These are phyloP conservation scores for Myocastor coypus DNA, from an alignment of 2,113 vertebrate genomes.

Conservation along the genomic window DNA sequence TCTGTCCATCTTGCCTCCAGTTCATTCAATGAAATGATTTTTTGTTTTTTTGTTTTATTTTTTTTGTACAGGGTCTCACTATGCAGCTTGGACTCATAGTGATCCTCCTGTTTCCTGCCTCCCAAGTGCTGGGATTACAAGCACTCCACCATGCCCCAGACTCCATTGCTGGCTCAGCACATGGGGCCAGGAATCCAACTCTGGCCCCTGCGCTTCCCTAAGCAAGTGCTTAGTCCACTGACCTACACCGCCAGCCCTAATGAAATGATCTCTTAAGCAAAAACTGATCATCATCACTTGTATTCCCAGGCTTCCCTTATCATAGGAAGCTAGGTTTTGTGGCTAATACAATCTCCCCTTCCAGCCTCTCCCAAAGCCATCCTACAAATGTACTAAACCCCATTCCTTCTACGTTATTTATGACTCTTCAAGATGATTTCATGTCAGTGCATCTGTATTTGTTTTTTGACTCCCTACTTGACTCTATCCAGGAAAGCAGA, in stretches of 20 bases:
- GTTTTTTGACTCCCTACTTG: background rate
- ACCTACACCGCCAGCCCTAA: background rate
- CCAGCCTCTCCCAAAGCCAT: background rate
- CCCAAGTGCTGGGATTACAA: no score
- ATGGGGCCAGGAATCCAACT: no score
- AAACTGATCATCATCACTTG: background rate
- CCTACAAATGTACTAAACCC: background rate
- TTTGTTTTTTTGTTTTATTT: background rate
- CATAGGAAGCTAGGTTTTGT: constrained; percentile 28
- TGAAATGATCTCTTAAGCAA: constrained; percentile 48
- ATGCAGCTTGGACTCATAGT: no score
- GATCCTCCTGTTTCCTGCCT: no score
- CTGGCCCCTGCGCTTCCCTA: no score
- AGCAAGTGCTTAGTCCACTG: no score
- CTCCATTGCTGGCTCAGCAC: no score
- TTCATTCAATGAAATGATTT: constrained; percentile 44
- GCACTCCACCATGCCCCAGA: no score
- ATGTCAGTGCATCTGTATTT: background rate
- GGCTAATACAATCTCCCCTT: background rate
- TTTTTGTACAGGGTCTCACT: no score
- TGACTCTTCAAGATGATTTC: constrained; percentile 60
- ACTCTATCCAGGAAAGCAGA: constrained; percentile 35
- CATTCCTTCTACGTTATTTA: constrained; percentile 11
- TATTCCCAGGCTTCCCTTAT: background rate
- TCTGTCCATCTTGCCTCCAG: background rate